Evolutionary conservation across 92 coral and sea anemone genomes (phyloP).

Genomic region (Metridium senile): DNA sequence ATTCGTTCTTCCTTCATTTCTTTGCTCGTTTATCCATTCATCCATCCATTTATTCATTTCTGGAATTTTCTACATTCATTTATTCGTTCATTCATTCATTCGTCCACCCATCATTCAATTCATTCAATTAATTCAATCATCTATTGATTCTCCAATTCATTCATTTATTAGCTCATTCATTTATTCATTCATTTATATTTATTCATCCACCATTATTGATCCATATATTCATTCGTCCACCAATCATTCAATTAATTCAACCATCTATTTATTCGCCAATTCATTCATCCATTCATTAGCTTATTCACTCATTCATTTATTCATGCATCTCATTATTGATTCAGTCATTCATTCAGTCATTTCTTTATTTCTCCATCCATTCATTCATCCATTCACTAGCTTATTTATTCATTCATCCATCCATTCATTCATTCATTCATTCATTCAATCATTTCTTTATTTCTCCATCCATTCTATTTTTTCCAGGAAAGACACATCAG

Average conservation of each 20-base stretch:
- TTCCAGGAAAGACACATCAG: slow-evolving; percentile 89
- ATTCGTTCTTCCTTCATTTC: no score
- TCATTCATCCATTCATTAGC: background rate
- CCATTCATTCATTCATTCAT: background rate
- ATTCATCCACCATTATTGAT: background rate
- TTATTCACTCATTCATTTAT: background rate
- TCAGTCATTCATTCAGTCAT: background rate
- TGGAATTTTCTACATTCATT: no score
- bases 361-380: background rate
- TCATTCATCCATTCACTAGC: background rate
- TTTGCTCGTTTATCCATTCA: no score
- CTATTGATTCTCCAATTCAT: background rate
- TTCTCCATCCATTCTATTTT: background rate
- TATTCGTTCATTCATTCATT: no score
- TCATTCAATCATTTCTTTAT: background rate
- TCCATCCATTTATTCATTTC: no score
- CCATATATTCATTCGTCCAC: background rate
- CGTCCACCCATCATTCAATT: no score
- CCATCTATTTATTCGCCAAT: background rate
- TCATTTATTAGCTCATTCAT: background rate
- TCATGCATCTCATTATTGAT: background rate
- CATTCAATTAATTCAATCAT: no score
- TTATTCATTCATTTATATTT: background rate
- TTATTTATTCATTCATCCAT: background rate
- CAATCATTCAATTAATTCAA: background rate